phyloP scores from a whole-genome alignment of 2,113 vertebrate genomes.

The Dendrocopos noguchii region DNA sequence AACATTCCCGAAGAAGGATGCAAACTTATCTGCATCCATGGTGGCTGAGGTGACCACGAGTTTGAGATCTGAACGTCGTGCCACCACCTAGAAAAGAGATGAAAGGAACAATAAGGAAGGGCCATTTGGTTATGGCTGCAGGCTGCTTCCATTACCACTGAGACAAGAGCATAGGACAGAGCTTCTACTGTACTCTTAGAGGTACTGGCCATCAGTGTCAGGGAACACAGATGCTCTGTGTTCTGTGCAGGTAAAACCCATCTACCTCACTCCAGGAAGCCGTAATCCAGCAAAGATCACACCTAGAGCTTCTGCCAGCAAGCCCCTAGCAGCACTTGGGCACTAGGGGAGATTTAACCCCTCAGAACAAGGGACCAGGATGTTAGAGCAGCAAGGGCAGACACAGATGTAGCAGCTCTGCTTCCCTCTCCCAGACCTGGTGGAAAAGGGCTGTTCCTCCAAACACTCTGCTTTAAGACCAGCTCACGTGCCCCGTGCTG shows the following conservation, averaged over 20 bases:
- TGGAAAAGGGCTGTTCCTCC: not conserved
- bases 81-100: slow-evolving; percentile 85
- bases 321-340: not conserved
- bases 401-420: not conserved
- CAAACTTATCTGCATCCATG: slow-evolving; percentile 99
- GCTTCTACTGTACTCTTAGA: not conserved
- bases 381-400: not conserved
- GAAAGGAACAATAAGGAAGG: not conserved
- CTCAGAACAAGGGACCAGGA: not conserved
- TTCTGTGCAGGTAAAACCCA: accelerated
- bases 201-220: not conserved
- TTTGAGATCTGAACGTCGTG: slow-evolving; percentile 94
- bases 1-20: slow-evolving; percentile 95
- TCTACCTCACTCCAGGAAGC: not conserved
- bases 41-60: slow-evolving; percentile 97
- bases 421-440: not conserved
- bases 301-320: not conserved
- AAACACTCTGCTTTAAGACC: not conserved
- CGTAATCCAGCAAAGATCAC: not conserved
- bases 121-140: not conserved
- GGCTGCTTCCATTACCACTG: not conserved
- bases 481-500: accelerated
- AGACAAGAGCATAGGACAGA: not conserved
- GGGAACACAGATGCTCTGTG: not conserved
- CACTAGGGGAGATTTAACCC: not conserved